Evolutionary conservation across 2,113 vertebrate genomes (phyloP), one percentile per base, ranked within the genome.

Genomic region (Microtus montanus): DNA sequence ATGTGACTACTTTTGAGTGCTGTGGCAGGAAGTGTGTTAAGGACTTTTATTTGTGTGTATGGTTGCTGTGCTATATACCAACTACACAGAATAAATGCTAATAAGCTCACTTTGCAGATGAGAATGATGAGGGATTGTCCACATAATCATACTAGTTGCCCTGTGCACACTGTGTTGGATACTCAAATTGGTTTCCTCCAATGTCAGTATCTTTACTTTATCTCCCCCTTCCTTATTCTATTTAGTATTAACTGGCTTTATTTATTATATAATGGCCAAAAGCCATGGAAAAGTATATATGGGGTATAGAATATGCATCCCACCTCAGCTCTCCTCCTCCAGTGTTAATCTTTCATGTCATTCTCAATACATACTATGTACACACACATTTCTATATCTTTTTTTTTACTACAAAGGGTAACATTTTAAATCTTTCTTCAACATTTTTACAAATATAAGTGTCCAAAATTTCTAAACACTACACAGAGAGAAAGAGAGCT

Each of bases 191-290:
- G 24, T 20, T 89, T 24, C 35, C 35, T 91, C 54, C 83, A 88
- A 58, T 38, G 1, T 30, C 38, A 38, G 4, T 12, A 49, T 92
- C n/a, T 89, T 28, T 24, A 22, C 47, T 90, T 91, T 2, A 1
- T 88, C 73, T 52, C 35, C 61, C n/a, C 22, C 41, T 83, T 68
- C 33, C 0, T 87, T 52, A 2, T 87, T 74, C 38, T 24, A 41
- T 35, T 89, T 80, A 19, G 52, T 92, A 71, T 66, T 92, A 93
- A 89, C 35, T 64, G 20, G 49, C 75, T 94, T 93, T 63, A 82
- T 82, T 22, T 68, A 68, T 89, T 58, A 89, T 54, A 83, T 90
- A 94, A 58, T 35, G 13, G 24, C 63, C 30, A 4, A 13, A 77
- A 73, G 28, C 15, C 49, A 33, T 83, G 7, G 47, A 70, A 79